Base-by-base conservation (phyloP, 2,113 vertebrate genomes). In the Formicarius rufipectus region DNA sequence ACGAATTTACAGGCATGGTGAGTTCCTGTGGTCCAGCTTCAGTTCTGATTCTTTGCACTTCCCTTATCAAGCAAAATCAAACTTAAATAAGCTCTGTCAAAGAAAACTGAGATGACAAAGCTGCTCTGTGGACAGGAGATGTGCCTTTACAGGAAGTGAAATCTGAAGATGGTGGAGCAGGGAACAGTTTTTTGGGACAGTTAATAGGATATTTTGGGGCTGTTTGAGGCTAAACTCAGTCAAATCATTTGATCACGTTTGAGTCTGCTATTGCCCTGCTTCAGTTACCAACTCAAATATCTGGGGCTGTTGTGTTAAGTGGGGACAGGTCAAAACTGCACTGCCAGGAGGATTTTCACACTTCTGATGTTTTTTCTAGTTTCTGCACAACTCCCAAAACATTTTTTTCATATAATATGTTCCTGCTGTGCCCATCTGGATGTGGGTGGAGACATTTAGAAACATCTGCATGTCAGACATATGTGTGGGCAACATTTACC, bases 371-470 rank as follows among this genome's bases (percentile, higher is more conserved):
- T 92, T 94, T 92, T 95, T 90, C 74, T 87, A 73, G 62, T 69
- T 55, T 50, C 81, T 83, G 62, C 37, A 49, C 52, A 78, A 33
- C 44, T 93, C 83, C 56, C 60, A 25, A 67, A 85, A 58, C 40
- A 7, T 91, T 96, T 94, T 45, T 94, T 95, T 86, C 68, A n/a
- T 74, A 28, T 87, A 93, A 91, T 95, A 14, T 75, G 52, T 87
- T 92, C 92, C 92, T 95, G 88, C 92, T 96, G 95, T 97, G 95
- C 95, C 96, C 89, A 93, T 96, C 93, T 97, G 93, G 90, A 50
- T 89, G 87, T 92, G 95, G 92, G 91, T 85, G 87, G 94, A 88
- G 92, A 72, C 49, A 60, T 74, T 50, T 73, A 66, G 78, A 91
- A 97, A 91, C 96, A 95, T 92, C 86, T 90, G 84, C 58, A 56